Evolutionary conservation across 2,113 vertebrate genomes (phyloP), one percentile per base, ranked within the genome.

Genomic region (Prochilodus magdalenae): DNA sequence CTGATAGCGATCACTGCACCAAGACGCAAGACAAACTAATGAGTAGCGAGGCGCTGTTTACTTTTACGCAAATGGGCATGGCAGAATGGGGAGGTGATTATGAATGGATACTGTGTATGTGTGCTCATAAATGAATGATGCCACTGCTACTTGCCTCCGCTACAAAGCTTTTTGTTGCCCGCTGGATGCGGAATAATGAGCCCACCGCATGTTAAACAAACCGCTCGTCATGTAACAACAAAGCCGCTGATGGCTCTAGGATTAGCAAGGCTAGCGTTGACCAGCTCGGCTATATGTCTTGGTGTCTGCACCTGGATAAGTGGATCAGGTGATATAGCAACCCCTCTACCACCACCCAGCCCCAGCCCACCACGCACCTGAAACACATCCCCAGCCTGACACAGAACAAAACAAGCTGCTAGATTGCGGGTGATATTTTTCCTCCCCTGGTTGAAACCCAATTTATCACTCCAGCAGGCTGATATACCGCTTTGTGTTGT

Each of bases 1-100:
- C 84, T 87, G 93, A 93, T 93, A 92, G 89, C 86, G 77, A 94
- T 94, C 90, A 88, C 86, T 84, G 83, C 79, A 60, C 74, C 75
- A 73, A 57, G 24, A 20, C 73, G 44, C 27, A 70, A 44, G 27
- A 27, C 63, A 24, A 57, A 16, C 63, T 33, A 24, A 69, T 40
- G 24, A 71, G 26, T 40, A 77, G 24, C 26, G 2, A 74, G 53
- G n/a, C 5, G 14, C 36, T 49, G 49, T 85, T 82, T 82, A 75
- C 71, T 15, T 57, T 44, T 26, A 66, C 76, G 30, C 22, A 40
- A 33, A 40, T 20, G 30, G 47, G 30, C 0, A 65, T 74, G 5
- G 33, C 30, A 78, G 26, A 83, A 30, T 49, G 75, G 27, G 26
- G 63, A 20, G 30, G 29, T 59, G 63, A 79, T 85, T 85, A 82